Base-by-base conservation (phyloP, 2,888 invertebrate genomes). In the Scrobipalpa costella region DNA sequence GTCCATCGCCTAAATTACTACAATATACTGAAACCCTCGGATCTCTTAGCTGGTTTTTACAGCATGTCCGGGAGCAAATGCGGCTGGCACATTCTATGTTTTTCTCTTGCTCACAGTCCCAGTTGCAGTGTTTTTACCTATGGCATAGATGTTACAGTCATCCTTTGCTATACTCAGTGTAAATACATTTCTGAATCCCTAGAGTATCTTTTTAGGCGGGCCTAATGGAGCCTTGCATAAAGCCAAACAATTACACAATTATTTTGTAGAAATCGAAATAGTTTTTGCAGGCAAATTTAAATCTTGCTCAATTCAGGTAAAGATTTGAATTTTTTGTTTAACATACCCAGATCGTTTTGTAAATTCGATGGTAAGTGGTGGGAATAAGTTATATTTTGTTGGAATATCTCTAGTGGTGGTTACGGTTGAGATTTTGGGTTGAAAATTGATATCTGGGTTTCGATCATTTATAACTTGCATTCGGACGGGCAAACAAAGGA, bases 391-490 rank as follows among this genome's bases (percentile, higher is more conserved):
- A 58, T 17, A 73, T 73, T 69, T 59, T 57, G 50, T 62, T 1
- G 17, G 8, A 49, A 19, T 21, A 52, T 52, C 7, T 9, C 34
- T 27, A 11, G 27, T 70, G 70, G 70, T 70, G 69, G 71, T 59
- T 73, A 69, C 70, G 64, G 64, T 64, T 44, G 66, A 65, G 67
- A 68, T 73, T 75, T 73, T 70, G 69, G 68, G 73, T 71, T 77
- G 80, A 79, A 85, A 88, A 83, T 85, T 83, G 83, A 89, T 90
- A 90, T 90, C 89, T 78, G 69, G 80, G 83, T 74, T 86, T 85
- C 84, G 85, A 91, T 90, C 91, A 90, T 91, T 90, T 90, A 90
- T 91, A 86, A 89, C 87, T 84, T 78, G 79, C 77, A 79, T 85
- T 80, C 82, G 90, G 90, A 86, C 85, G 82, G 83, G 80, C 87